A percentile compares a stretch with the other conserved stretches of the same genome.
Conservation (phyloP, 2,888 invertebrate genomes). For the Danaus chrysippus region DNA sequence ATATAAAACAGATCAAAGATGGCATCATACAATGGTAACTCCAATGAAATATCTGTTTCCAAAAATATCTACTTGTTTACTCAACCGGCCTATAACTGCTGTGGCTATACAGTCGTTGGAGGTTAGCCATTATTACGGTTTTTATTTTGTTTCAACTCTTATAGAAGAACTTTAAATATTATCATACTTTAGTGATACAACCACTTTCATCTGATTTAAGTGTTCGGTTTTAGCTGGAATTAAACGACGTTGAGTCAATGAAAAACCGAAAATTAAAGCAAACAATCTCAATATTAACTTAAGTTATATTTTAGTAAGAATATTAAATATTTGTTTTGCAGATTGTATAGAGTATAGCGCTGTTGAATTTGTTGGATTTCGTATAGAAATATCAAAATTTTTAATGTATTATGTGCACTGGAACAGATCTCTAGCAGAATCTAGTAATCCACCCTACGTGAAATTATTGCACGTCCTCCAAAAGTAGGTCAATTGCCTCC, state of each 20-base stretch:
- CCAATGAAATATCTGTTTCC: slow-evolving; percentile 15
- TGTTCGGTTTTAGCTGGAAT: too few relatives aligned
- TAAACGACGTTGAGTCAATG: neutral
- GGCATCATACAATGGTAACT: slow-evolving; percentile 19
- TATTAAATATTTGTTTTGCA: neutral
- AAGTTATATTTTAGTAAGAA: slow-evolving; percentile 8
- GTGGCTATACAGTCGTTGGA: slow-evolving; percentile 23
- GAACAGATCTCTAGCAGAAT: slow-evolving; percentile 53
- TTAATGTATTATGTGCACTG: slow-evolving; percentile 32
- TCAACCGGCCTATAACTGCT: slow-evolving; percentile 23
- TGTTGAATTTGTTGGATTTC: slow-evolving; percentile 10
- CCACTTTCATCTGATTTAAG: neutral
- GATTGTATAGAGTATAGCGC: neutral
- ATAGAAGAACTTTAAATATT: slow-evolving; percentile 19
- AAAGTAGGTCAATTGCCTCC: slow-evolving; percentile 78
- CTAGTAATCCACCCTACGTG: slow-evolving; percentile 61
- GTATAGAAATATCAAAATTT: slow-evolving; percentile 29
- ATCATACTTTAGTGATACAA: slow-evolving; percentile 5
- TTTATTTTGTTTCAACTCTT: slow-evolving; percentile 22
- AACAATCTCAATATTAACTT: too few relatives aligned
- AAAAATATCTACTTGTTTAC: slow-evolving; percentile 31
- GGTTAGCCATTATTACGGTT: slow-evolving; percentile 24
- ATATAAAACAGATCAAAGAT: slow-evolving; percentile 16
- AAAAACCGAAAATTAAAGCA: too few relatives aligned
- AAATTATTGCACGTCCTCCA: slow-evolving; percentile 72